Evolutionary conservation across 2,888 invertebrate genomes (phyloP), one percentile per base, ranked within the genome.

Genomic region (Euplexia lucipara): DNA sequence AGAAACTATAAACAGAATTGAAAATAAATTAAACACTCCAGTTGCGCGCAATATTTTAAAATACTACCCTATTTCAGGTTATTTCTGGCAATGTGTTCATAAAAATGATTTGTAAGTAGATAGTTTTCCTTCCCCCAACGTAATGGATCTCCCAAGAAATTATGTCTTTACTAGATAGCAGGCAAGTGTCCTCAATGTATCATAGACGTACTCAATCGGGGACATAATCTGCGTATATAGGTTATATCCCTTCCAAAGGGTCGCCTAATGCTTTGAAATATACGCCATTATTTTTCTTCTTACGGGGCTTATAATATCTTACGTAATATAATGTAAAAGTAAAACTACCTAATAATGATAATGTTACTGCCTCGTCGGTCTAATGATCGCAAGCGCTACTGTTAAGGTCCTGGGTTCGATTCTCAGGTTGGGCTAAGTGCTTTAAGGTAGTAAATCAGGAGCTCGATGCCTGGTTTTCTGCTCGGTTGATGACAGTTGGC

Each of bases 221-320:
- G 20, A 42, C 9, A 30, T 67, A 61, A 70, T 70, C 65, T 66
- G 48, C 51, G 44, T 42, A 57, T 34, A 44, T 62, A 39, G 44
- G 30, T 45, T 45, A 26, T 37, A 58, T 39, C 59, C 44, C 44
- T 12, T 39, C 45, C 45, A 12, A 22, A 70, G 59, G 58, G 71
- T 56, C 66, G 22, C 5, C 22, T 66, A 70, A 70, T 62, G 20
- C 48, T 69, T 58, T 67, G 42, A 78, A 53, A 60, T 66, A 72
- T 72, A 26, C 18, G 18, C 45, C 41, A 60, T 70, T 58, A 75
- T 68, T 54, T 54, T 39, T 26, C 37, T 37, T 72, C 52, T 63
- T 26, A 26, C n/a, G 49, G 30, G 32, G 30, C 32, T 49, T 34
- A 7, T 1, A 32, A 10, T 45, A 32, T 32, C n/a, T 70, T 44